phyloP scores from a whole-genome alignment of 2,888 invertebrate genomes.

The Lymantria monacha region DNA sequence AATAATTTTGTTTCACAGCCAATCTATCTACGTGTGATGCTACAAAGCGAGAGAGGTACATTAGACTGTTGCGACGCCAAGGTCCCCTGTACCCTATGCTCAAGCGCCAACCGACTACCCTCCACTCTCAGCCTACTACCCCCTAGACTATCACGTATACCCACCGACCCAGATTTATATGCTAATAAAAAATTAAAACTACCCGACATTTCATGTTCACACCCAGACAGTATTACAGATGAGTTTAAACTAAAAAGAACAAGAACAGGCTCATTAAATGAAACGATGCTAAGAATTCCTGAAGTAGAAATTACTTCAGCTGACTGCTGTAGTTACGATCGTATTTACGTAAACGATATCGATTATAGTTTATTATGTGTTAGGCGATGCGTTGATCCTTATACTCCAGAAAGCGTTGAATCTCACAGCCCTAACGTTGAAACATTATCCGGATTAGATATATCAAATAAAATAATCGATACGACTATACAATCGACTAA shows the following conservation, averaged over 20 bases:
- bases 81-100: constrained; percentile 62
- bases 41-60: constrained; percentile 90
- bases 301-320: constrained; percentile 78
- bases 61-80: constrained; percentile 83
- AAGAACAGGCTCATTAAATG: constrained; percentile 62
- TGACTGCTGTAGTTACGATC: constrained; percentile 63
- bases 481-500: constrained; percentile 43
- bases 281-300: constrained; percentile 59
- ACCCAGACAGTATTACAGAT: constrained; percentile 39
- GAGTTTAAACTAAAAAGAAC: constrained; percentile 45
- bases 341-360: constrained; percentile 78
- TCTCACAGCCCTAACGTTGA: constrained; percentile 87
- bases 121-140: constrained; percentile 30
- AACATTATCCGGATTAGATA: constrained; percentile 49
- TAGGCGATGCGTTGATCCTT: constrained; percentile 83
- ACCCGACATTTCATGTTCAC: constrained; percentile 26
- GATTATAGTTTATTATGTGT: constrained; percentile 75
- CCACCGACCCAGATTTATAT: constrained; percentile 58
- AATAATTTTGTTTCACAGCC: constrained; percentile 80
- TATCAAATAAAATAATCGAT: constrained; percentile 51
- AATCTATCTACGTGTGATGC: constrained; percentile 87
- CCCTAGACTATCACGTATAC: constrained; percentile 37
- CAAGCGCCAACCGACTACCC: constrained; percentile 37
- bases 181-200: constrained; percentile 33
- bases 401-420: constrained; percentile 92